phyloP scores from a whole-genome alignment of 2,888 invertebrate genomes.

The Pyrgus malvae region DNA sequence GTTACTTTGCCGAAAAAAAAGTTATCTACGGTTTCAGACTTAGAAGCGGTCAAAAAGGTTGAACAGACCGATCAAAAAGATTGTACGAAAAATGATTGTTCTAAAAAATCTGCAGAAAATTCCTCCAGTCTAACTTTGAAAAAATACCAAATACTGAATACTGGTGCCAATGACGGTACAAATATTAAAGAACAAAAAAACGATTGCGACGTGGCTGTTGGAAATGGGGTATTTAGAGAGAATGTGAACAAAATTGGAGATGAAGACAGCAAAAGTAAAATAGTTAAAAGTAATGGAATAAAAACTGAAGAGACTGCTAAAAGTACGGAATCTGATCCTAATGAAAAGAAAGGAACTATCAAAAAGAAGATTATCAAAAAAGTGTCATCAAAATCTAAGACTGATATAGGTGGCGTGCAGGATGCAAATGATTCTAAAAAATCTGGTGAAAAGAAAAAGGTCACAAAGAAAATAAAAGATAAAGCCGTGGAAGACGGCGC shows the following conservation, averaged over 20 bases:
- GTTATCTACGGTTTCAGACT: conserved; percentile 44
- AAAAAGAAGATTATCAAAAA: conserved; percentile 75
- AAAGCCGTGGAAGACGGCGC: conserved; percentile 54
- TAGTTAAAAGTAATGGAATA: conserved; percentile 37
- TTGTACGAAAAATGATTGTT: conserved; percentile 37
- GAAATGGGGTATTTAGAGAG: conserved; percentile 48
- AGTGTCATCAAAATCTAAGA: conserved; percentile 73
- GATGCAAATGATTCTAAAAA: conserved; percentile 55
- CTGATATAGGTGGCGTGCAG: conserved; percentile 55
- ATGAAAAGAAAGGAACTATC: conserved; percentile 65
- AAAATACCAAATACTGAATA: conserved; percentile 61
- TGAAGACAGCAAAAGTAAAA: conserved; percentile 52
- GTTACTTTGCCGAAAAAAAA: conserved; percentile 67
- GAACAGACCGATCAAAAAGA: conserved; percentile 39
- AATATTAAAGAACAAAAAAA: conserved; percentile 44
- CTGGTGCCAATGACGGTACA: conserved; percentile 41
- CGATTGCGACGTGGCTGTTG: conserved; percentile 48
- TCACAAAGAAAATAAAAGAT: conserved; percentile 68
- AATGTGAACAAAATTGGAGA: conserved; percentile 44
- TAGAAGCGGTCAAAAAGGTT: conserved; percentile 42
- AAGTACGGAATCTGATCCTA: conserved; percentile 48
- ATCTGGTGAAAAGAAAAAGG: conserved; percentile 65
- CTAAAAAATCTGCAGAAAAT: conserved; percentile 39
- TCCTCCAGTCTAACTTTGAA: conserved; percentile 52
- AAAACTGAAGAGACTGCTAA: conserved; percentile 56